These are phyloP conservation scores for Antrozous pallidus DNA, from an alignment of 2,797 vertebrate genomes.

Conservation along the genomic window DNA sequence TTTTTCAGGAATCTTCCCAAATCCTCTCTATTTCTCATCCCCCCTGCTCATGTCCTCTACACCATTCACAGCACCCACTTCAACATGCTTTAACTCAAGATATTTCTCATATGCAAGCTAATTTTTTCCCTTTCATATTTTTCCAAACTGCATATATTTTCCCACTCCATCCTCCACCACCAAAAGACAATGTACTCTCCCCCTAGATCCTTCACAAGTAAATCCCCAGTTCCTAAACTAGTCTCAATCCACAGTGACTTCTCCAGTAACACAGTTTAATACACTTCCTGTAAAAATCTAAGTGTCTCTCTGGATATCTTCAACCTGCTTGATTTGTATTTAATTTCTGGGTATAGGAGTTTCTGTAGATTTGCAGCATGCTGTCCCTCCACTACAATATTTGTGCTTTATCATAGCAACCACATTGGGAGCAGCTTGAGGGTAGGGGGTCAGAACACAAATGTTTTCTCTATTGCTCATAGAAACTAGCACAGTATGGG, in stretches of 20 bases:
- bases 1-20: conserved; percentile 51
- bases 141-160: conserved; percentile 14
- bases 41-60: not conserved
- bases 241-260: not conserved
- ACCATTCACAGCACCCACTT: not conserved
- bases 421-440: not conserved
- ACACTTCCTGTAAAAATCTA: not conserved
- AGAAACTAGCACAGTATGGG: not conserved
- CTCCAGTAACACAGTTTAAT: conserved; percentile 18
- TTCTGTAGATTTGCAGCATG: not conserved
- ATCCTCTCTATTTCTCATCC: not conserved
- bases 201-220: not conserved
- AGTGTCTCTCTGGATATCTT: not conserved
- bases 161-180: not conserved
- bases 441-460: not conserved
- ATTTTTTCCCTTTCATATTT: not conserved
- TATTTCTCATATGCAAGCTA: conserved; percentile 18
- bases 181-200: not conserved
- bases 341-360: not conserved
- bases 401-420: not conserved
- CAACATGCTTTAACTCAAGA: not conserved
- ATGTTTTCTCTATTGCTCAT: not conserved
- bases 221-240: not conserved
- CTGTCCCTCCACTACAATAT: not conserved
- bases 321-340: not conserved